phyloP scores from a whole-genome alignment of 2,113 vertebrate genomes.

The Phrynosoma blainvillii region DNA sequence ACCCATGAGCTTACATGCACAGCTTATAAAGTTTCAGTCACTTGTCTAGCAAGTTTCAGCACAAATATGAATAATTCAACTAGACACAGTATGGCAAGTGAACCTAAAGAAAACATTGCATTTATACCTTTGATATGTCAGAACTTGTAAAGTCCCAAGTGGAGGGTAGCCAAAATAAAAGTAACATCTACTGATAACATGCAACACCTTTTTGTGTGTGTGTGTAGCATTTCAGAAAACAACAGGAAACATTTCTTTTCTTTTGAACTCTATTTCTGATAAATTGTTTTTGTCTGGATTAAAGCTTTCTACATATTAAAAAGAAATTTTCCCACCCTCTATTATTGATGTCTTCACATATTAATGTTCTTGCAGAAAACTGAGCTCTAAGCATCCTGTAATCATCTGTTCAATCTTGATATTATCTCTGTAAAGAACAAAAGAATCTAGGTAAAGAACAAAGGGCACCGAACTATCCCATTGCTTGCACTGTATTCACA shows the following conservation, averaged over 20 bases:
- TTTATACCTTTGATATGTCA: neutral
- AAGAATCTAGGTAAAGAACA: too few species aligned
- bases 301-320: neutral
- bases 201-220: neutral
- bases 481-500: too few species aligned
- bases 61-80: slow-evolving; percentile 55
- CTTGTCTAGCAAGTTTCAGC: slow-evolving; percentile 40
- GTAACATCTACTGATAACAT: slow-evolving; percentile 4
- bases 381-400: neutral
- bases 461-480: neutral
- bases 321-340: neutral
- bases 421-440: too few species aligned
- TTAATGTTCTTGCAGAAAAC: neutral
- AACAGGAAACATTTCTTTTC: slow-evolving; percentile 17
- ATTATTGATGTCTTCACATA: neutral
- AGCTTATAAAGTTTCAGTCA: slow-evolving; percentile 39
- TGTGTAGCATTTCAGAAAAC: neutral
- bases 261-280: slow-evolving; percentile 9
- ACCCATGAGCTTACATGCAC: slow-evolving; percentile 18
- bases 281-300: slow-evolving; percentile 14
- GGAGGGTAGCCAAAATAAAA: slow-evolving; percentile 36
- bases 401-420: neutral
- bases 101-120: slow-evolving; percentile 48
- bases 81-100: slow-evolving; percentile 35
- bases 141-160: slow-evolving; percentile 24